Evolutionary conservation across 2,888 invertebrate species (phyloP), one percentile per base, ranked within the genome.

Genomic region (Spodoptera exigua): DNA sequence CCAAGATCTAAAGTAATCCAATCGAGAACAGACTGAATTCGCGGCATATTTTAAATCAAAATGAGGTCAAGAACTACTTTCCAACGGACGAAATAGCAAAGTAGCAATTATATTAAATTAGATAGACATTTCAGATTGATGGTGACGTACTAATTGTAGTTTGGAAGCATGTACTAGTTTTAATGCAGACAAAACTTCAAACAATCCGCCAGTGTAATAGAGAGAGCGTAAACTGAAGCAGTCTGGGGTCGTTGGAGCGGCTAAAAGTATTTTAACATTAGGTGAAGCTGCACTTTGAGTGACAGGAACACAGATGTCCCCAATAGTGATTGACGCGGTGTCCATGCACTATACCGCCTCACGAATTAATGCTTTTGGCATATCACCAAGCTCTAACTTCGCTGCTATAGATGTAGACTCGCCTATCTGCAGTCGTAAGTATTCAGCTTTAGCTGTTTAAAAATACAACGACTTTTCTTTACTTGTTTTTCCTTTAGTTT

Each of bases 311-410:
- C 68, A 74, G 65, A 61, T 74, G 76, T 74, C 67, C 69, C 60
- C 60, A 32, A 61, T 75, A 61, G 63, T 81, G 81, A 85, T 84
- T 85, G 88, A 88, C 87, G 82, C 47, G 59, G 64, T 69, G 79
- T 81, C 78, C 70, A 65, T 74, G 79, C 79, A 69, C 61, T 69
- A 70, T 75, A 71, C 83, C 86, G 87, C 88, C 88, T 79, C 75
- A 69, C 69, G 85, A 88, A 88, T 89, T 86, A 89, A 78, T 79
- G 65, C 71, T 81, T 57, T 89, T 89, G 89, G 89, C 89, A 74
- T 70, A 61, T 60, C 59, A 88, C 89, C 89, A 89, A 89, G 61
- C 67, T 62, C 75, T 75, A 81, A 73, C 74, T 70, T 59, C 61
- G 59, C 60, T 65, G 34, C 65, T 63, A 64, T 41, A 43, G 72